These are phyloP conservation scores for Harpagifer antarcticus DNA, from an alignment of 2,797 vertebrate genomes.

Conservation along the genomic window DNA sequence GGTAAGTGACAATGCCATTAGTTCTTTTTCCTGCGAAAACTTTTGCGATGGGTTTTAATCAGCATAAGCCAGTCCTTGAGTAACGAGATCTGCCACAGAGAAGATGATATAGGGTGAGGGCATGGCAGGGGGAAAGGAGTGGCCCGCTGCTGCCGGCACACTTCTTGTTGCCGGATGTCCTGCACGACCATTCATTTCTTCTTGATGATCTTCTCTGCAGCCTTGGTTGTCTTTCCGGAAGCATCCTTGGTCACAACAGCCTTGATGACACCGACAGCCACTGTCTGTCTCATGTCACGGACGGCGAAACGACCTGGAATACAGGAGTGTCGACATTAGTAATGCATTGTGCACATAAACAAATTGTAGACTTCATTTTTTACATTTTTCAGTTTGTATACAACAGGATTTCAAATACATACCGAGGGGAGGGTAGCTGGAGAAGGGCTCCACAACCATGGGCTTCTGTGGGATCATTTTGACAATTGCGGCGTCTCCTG, in stretches of 20 bases:
- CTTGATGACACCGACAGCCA: slow-evolving; percentile 89
- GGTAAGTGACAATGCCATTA: slow-evolving; percentile 76
- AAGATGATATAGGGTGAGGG: slow-evolving; percentile 72
- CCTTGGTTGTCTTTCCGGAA: slow-evolving; percentile 82
- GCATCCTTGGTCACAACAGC: slow-evolving; percentile 76
- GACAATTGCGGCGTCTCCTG: slow-evolving; percentile 84
- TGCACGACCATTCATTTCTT: slow-evolving; percentile 83
- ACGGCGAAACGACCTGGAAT: slow-evolving; percentile 84
- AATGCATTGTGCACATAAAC: too few relatives aligned
- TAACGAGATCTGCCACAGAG: slow-evolving; percentile 80
- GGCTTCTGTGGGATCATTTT: slow-evolving; percentile 82
- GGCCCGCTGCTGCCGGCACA: slow-evolving; percentile 68
- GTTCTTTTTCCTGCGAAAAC: slow-evolving; percentile 88
- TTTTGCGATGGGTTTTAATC: slow-evolving; percentile 90
- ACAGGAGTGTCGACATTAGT: neutral
- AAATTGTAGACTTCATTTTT: too few relatives aligned
- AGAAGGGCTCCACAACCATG: slow-evolving; percentile 86
- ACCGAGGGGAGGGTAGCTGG: slow-evolving; percentile 84
- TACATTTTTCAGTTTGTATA: neutral
- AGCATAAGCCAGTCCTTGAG: slow-evolving; percentile 90
- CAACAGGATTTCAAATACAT: neutral
- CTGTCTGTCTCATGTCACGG: slow-evolving; percentile 89
- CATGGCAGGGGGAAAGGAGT: slow-evolving; percentile 35
- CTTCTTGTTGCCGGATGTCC: slow-evolving; percentile 67
- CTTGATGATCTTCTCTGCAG: slow-evolving; percentile 82